Conservation (phyloP, 2,113 vertebrate species). For the Myotis yumanensis region DNA sequence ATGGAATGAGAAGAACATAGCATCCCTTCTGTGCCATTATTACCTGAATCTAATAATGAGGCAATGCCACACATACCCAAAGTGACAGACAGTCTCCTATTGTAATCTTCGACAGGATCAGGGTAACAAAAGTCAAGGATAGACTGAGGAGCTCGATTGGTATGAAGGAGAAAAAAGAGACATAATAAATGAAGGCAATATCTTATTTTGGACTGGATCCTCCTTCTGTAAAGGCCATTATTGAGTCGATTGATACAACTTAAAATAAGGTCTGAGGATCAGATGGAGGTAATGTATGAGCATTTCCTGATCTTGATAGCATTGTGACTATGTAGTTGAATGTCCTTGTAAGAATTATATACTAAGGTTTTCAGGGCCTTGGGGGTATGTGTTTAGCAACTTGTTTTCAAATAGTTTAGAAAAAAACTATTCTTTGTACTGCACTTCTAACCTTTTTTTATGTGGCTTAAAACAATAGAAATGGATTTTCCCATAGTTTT, state of each 20-base stretch:
- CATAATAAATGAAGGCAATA: neutral
- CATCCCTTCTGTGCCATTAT: neutral
- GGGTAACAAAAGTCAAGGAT: neutral
- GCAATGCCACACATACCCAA: neutral
- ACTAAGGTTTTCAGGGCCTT: neutral
- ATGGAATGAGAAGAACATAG: neutral
- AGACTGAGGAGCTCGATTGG: neutral
- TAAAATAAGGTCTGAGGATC: neutral
- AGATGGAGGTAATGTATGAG: neutral
- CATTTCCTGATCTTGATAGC: neutral
- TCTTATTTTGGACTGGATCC: neutral
- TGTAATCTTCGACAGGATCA: neutral
- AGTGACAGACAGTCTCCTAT: neutral
- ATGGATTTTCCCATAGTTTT: neutral
- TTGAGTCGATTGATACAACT: neutral
- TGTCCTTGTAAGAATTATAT: neutral
- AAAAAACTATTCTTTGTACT: neutral
- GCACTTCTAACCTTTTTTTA: neutral
- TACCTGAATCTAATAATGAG: neutral
- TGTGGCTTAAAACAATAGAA: neutral
- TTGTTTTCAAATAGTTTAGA: neutral
- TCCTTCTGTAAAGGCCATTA: neutral
- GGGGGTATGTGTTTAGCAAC: neutral
- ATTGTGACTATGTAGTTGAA: neutral
- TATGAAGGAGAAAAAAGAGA: neutral